These are phyloP conservation scores for Heterotilapia buettikoferi DNA, from an alignment of 2,113 vertebrate genomes.

Conservation along the genomic window DNA sequence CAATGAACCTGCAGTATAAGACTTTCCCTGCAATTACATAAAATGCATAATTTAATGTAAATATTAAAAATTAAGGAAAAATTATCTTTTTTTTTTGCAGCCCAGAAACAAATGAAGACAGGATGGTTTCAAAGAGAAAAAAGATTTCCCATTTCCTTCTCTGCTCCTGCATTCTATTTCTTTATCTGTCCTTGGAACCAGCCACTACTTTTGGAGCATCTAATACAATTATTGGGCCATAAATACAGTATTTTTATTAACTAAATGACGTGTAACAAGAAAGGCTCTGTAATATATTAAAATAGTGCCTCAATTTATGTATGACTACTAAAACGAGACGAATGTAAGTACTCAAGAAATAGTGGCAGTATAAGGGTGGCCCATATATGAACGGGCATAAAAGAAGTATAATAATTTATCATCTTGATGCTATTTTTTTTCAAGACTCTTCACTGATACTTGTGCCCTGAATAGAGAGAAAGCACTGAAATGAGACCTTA, in stretches of 20 bases:
- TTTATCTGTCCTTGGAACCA: neutral
- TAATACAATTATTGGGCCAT: neutral
- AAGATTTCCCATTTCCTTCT: neutral
- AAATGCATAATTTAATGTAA: neutral
- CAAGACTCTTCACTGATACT: conserved; percentile 32
- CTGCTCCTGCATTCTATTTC: neutral
- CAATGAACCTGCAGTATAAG: neutral
- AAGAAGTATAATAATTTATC: neutral
- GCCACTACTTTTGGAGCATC: neutral
- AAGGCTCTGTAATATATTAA: neutral
- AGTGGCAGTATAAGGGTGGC: neutral
- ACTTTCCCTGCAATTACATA: neutral
- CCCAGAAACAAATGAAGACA: neutral
- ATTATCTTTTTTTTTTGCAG: neutral
- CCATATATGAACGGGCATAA: neutral
- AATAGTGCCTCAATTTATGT: neutral
- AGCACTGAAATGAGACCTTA: conserved; percentile 3
- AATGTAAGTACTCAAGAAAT: neutral
- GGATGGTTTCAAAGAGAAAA: neutral
- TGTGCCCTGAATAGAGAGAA: conserved; percentile 16
- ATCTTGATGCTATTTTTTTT: neutral
- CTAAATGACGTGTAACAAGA: neutral
- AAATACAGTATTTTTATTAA: neutral
- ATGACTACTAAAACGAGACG: neutral
- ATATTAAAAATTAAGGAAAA: neutral